These are phyloP conservation scores for Drosophila fuyamai DNA, from an alignment of 1,140 invertebrate genomes.

Conservation along the genomic window DNA sequence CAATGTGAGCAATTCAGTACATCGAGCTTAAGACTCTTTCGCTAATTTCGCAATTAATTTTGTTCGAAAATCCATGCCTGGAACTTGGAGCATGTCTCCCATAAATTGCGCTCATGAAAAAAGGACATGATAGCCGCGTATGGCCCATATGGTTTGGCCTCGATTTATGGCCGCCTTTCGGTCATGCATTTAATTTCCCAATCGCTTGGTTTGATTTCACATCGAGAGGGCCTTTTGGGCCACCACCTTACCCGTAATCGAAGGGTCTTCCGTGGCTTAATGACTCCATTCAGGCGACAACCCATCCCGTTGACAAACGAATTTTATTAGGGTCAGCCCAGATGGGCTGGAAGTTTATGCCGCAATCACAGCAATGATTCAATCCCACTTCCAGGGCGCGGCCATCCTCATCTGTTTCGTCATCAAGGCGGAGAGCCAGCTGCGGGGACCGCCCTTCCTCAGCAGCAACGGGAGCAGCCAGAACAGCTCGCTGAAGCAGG, in stretches of 20 bases:
- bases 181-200: constrained; percentile 40
- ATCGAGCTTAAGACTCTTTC: constrained; percentile 3
- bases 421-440: constrained; percentile 84
- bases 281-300: constrained; percentile 25
- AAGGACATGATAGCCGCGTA: constrained; percentile 20
- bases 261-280: constrained; percentile 23
- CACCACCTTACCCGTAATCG: constrained; percentile 17
- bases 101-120: constrained; percentile 40
- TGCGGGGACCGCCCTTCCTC: constrained; percentile 66
- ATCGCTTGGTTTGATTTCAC: constrained; percentile 30
- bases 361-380: constrained; percentile 18
- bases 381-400: constrained; percentile 83
- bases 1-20: constrained; percentile 34
- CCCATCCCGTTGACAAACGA: constrained; percentile 28
- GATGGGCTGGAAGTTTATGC: constrained; percentile 22
- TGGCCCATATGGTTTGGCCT: constrained; percentile 39
- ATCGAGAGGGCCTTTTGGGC: not conserved
- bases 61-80: constrained; percentile 21
- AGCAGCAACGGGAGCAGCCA: constrained; percentile 63
- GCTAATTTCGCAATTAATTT: constrained; percentile 64
- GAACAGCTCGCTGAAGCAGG: constrained; percentile 68
- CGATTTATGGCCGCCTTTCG: constrained; percentile 54
- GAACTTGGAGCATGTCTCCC: constrained; percentile 14
- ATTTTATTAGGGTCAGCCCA: constrained; percentile 50
- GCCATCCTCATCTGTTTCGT: constrained; percentile 85